These are phyloP conservation scores for Piaya cayana DNA, from an alignment of 2,113 vertebrate genomes.

Conservation along the genomic window DNA sequence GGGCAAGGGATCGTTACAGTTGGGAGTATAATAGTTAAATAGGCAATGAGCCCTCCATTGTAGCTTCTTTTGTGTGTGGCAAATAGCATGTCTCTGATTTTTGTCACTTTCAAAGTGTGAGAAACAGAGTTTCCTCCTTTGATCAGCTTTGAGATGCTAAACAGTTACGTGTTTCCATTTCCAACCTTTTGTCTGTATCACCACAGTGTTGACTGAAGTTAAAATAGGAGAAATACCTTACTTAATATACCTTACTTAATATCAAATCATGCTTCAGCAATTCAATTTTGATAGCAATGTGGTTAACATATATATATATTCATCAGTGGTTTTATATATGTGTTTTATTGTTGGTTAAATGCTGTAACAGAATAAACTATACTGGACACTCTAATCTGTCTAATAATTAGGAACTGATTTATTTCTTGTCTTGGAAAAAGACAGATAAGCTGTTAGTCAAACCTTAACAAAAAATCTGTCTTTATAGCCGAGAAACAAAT, in stretches of 20 bases:
- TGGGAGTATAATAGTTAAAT: neutral
- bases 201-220: neutral
- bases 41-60: neutral
- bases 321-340: neutral
- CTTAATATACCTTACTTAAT: neutral
- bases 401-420: slow-evolving; percentile 1
- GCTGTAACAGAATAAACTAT: neutral
- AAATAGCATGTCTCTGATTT: neutral
- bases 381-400: neutral
- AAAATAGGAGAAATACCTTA: neutral
- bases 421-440: neutral
- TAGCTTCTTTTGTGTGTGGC: neutral
- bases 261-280: neutral
- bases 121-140: neutral
- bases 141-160: neutral
- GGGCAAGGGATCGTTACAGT: neutral
- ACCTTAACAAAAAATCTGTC: neutral
- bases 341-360: neutral
- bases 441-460: neutral
- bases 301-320: neutral
- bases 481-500: neutral
- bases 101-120: neutral
- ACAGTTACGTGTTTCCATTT: neutral
- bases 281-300: neutral
- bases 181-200: neutral